Percentiles rank a stretch among this genome's conserved stretches.
Conservation (phyloP, 2,797 vertebrate species). For the Anguilla anguilla region DNA sequence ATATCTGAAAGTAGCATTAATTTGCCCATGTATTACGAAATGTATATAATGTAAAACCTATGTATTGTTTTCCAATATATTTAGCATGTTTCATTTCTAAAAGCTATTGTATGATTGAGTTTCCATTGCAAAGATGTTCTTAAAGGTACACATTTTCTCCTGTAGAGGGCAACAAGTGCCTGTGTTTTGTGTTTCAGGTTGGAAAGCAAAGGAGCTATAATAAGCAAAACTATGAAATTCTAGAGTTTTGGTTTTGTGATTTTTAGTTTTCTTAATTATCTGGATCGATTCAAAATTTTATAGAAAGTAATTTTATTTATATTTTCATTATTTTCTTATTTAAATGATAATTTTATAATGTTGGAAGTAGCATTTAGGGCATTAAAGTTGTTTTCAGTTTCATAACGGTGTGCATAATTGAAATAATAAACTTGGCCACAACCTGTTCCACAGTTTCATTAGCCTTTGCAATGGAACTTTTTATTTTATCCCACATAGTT, state of each 20-base stretch:
- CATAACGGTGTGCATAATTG: no score
- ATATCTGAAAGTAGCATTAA: no score
- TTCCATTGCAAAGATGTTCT: neutral
- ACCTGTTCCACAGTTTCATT: no score
- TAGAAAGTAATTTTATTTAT: no score
- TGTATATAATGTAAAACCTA: neutral
- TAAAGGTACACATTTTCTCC: neutral
- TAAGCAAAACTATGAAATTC: neutral
- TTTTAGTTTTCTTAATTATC: neutral
- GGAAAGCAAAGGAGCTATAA: neutral
- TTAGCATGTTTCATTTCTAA: neutral
- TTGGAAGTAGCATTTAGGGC: neutral
- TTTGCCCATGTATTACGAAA: no score
- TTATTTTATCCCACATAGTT: neutral
- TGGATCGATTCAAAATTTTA: no score
- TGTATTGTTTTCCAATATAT: neutral
- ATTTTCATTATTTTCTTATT: neutral
- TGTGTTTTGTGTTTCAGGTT: neutral
- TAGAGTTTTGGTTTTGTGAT: no score
- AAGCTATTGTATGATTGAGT: neutral
- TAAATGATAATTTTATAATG: neutral
- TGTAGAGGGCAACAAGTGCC: neutral
- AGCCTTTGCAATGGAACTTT: no score
- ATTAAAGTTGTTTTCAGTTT: neutral
- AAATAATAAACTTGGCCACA: no score